phyloP scores from a whole-genome alignment of 2,113 vertebrate species.

The Agapornis roseicollis region DNA sequence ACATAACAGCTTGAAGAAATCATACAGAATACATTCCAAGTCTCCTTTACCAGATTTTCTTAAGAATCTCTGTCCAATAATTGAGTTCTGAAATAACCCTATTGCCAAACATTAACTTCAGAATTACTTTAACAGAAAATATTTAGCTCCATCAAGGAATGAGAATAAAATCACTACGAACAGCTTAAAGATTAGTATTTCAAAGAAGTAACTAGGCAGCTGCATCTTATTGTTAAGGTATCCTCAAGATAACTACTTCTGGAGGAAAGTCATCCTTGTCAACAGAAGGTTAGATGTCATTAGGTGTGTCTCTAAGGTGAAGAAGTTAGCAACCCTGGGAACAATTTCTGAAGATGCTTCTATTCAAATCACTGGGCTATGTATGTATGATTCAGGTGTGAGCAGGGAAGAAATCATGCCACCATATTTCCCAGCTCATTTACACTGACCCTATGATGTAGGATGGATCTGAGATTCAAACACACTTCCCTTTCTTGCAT shows the following conservation, averaged over 20 bases:
- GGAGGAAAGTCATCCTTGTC: background rate
- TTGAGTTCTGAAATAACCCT: conserved; percentile 14
- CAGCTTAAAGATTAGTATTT: background rate
- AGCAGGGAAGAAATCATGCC: background rate
- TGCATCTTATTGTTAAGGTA: background rate
- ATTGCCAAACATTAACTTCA: background rate
- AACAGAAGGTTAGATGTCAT: background rate
- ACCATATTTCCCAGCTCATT: background rate
- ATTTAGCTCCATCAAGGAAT: background rate
- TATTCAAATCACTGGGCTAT: background rate
- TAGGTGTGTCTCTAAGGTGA: background rate
- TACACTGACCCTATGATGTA: accelerated
- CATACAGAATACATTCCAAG: background rate
- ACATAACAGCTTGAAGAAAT: background rate
- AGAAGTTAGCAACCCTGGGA: background rate
- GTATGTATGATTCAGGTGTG: background rate
- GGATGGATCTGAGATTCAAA: background rate
- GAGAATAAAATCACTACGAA: background rate
- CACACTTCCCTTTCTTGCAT: background rate
- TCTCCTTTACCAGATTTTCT: background rate
- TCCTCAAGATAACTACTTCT: background rate
- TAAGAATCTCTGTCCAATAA: conserved; percentile 28
- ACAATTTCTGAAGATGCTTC: background rate
- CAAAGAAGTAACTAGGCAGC: background rate
- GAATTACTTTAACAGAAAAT: background rate